Evolutionary conservation across 1,140 invertebrate species (phyloP).

Genomic region (Diabrotica virgifera): DNA sequence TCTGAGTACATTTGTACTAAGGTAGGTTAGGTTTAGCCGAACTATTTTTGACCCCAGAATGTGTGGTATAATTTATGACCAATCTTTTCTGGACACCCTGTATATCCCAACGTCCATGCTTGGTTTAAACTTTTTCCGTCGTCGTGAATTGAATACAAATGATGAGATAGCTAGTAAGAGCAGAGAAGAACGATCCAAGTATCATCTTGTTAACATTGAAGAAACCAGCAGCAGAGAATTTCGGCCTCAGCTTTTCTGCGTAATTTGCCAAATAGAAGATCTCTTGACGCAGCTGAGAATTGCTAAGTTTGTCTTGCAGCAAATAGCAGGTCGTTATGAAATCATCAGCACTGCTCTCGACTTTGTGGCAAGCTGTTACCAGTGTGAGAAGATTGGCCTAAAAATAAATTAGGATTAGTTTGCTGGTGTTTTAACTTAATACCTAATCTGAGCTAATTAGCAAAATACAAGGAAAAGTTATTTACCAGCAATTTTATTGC

Average conservation of each 20-base stretch:
- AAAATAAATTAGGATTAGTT: background rate
- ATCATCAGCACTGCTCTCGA: conserved; percentile 7
- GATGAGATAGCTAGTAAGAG: conserved; percentile 16
- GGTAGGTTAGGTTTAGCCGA: no score
- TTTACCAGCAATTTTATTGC: no score
- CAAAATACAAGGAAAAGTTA: no score
- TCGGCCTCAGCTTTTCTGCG: conserved; percentile 10
- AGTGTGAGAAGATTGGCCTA: background rate
- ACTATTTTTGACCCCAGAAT: no score
- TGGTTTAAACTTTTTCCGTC: background rate
- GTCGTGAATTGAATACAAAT: conserved; percentile 22
- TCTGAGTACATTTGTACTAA: no score
- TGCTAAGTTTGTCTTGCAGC: conserved; percentile 21
- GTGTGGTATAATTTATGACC: no score
- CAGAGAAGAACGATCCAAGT: conserved; percentile 6
- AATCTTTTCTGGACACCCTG: no score
- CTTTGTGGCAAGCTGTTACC: background rate
- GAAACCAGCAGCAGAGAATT: conserved; percentile 17
- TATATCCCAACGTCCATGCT: no score
- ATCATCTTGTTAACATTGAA: conserved; percentile 11
- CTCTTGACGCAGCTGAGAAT: conserved; percentile 8
- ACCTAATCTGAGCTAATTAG: no score
- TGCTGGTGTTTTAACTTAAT: background rate
- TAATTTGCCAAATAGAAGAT: conserved; percentile 5
- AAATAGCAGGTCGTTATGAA: conserved; percentile 19